Conservation (phyloP, 2,797 vertebrate species). For the Chiloscyllium punctatum region DNA sequence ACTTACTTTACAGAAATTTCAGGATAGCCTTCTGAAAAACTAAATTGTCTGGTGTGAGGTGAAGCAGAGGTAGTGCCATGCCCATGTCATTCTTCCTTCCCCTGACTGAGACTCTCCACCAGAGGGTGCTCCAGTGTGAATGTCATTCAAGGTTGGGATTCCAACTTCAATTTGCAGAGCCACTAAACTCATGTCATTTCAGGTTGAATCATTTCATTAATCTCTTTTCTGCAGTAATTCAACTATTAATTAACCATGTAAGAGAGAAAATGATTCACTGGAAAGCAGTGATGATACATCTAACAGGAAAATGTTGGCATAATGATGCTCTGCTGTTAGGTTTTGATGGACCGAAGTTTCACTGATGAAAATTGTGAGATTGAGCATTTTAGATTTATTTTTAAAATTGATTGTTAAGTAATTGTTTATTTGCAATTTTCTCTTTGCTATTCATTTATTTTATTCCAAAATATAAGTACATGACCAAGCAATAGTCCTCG, state of each 20-base stretch:
- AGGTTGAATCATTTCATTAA: neutral
- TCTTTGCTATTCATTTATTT: neutral
- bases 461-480: neutral
- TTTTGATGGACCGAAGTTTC: neutral
- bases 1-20: neutral
- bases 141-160: neutral
- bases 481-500: neutral
- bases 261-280: neutral
- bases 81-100: neutral
- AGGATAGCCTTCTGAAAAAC: neutral
- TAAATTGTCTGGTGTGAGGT: too few relatives aligned
- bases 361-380: neutral
- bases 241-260: neutral
- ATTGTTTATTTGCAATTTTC: neutral
- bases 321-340: neutral
- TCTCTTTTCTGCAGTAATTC: too few relatives aligned
- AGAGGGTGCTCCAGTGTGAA: conserved; percentile 2
- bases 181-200: neutral
- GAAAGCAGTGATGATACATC: neutral
- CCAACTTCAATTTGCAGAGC: neutral
- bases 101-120: conserved; percentile 9
- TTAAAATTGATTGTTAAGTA: neutral
- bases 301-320: neutral
- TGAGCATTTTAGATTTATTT: neutral
- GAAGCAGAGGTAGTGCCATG: neutral